Conservation (phyloP, 2,888 invertebrate species). For the Nesidiocoris tenuis region DNA sequence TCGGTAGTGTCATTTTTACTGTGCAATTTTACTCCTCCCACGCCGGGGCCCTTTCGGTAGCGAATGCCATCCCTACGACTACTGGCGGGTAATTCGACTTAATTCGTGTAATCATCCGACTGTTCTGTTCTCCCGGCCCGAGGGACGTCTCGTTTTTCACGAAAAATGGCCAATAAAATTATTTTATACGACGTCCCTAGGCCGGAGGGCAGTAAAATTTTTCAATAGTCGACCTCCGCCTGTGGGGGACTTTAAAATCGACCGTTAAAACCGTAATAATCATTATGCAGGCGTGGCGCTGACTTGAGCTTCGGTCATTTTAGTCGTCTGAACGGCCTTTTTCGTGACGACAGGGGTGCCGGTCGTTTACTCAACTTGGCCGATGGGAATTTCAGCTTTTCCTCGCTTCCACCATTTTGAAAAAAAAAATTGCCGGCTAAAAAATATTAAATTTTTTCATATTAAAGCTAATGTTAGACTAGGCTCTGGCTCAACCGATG, state of each 20-base stretch:
- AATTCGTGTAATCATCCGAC: neutral
- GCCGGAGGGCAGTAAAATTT: neutral
- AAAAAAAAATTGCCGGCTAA: too few species aligned
- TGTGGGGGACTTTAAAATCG: neutral
- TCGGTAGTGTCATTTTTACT: conserved; percentile 25
- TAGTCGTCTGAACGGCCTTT: neutral
- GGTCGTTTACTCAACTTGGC: too few species aligned
- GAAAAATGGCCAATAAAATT: neutral
- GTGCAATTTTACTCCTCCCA: conserved; percentile 17
- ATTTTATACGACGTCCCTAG: neutral
- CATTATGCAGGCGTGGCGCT: conserved; percentile 9
- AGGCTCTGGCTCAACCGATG: too few species aligned
- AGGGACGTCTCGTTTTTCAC: neutral
- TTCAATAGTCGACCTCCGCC: neutral
- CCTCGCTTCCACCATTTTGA: too few species aligned
- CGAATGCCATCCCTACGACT: neutral
- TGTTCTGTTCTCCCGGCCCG: neutral
- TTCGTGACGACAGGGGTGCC: too few species aligned
- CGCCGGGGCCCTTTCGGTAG: neutral
- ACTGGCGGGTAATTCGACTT: neutral
- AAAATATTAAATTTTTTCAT: too few species aligned
- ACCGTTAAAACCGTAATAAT: conserved; percentile 38
- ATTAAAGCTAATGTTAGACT: too few species aligned
- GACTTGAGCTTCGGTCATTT: neutral
- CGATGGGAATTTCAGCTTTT: too few species aligned